Base-by-base conservation (phyloP, 2,113 vertebrate species). In the Lota lota region DNA sequence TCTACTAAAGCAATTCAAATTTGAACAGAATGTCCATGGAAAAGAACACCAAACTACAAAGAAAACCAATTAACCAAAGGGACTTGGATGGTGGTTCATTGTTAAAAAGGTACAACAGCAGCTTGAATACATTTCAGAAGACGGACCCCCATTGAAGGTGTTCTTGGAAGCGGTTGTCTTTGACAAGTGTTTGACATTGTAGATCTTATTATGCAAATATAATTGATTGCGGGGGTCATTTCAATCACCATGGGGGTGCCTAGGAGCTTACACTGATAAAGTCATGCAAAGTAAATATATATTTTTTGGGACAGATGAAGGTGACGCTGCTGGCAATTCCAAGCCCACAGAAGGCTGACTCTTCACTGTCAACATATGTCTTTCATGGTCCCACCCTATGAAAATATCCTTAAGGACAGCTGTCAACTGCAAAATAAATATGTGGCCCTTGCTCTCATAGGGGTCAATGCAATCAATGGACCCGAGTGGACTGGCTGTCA, bases 381-480 rank as follows among this genome's bases (percentile, higher is more conserved):
- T 80, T 33, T 33, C 28, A 33, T 64, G 6, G 63, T 18, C 63
- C 61, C 65, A 63, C 68, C 73, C 68, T 54, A 65, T 85, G 69
- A 79, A 75, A 68, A 83, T 83, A 84, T 73, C 79, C 69, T 65
- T 67, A 62, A 68, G 81, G 85, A 85, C 82, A 83, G 77, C 79
- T 80, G 80, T 78, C 87, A 60, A 60, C 74, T 57, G 72, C 69
- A 77, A 79, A 81, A 87, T 88, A 86, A 89, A 87, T 85, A 88
- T 85, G 83, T 82, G 80, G 64, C 81, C 76, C 63, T 24, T 57
- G 65, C 69, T 82, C 75, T 78, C 79, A 59, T 51, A 68, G 82
- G 78, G 83, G 85, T 87, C 83, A 79, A 21, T 77, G 63, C 72
- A 87, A 90, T 92, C 86, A 83, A 87, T 89, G 78, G 19, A 66